Evolutionary conservation across 37 sponge, comb jelly and placozoan genomes (phyloP).

Genomic region (Geodia barretti): DNA sequence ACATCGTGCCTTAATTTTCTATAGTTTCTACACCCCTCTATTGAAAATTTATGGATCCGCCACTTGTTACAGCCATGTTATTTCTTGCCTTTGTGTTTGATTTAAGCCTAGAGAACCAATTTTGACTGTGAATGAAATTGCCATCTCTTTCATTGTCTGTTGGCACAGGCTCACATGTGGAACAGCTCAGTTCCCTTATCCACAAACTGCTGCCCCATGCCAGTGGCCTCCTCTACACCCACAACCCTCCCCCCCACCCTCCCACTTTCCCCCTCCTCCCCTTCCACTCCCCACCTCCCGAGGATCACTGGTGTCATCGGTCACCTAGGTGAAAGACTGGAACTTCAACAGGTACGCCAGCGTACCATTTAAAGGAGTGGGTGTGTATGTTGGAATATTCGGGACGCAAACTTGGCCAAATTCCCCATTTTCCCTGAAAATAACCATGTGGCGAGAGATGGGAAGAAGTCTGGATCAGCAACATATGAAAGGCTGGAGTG

Average conservation of each 20-base stretch:
- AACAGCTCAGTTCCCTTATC: slow-evolving; percentile 28
- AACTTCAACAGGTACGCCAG: slow-evolving; percentile 51
- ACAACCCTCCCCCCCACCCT: not conserved
- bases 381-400: too few relatives aligned
- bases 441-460: too few relatives aligned
- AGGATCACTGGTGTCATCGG: slow-evolving; percentile 46
- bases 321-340: slow-evolving; percentile 33
- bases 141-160: too few relatives aligned
- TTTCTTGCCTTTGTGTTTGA: slow-evolving; percentile 3
- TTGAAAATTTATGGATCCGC: not conserved
- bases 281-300: not conserved
- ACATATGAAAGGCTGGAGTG: too few relatives aligned
- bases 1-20: not conserved
- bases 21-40: not conserved
- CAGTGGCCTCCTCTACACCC: slow-evolving; percentile 27
- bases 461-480: too few relatives aligned
- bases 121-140: too few relatives aligned
- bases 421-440: too few relatives aligned
- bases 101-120: too few relatives aligned
- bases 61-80: not conserved
- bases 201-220: slow-evolving; percentile 45
- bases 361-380: too few relatives aligned
- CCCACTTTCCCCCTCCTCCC: slow-evolving; percentile 1
- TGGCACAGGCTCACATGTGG: slow-evolving; percentile 43
- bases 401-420: too few relatives aligned